Evolutionary conservation across 2,888 invertebrate genomes (phyloP).

Genomic region (Schizaphis graminum): DNA sequence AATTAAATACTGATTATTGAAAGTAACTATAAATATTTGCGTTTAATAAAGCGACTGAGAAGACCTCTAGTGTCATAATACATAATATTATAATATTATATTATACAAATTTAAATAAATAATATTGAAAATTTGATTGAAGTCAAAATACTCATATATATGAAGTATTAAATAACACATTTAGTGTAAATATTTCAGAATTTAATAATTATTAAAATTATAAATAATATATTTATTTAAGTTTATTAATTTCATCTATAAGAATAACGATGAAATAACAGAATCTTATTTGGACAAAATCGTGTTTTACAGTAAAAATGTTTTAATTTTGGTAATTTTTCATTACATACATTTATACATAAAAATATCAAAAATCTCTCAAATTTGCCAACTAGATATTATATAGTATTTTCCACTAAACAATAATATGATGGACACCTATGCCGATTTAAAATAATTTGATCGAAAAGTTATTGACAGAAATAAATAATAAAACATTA

Average conservation of each 20-base stretch:
- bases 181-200: background rate
- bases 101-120: no score
- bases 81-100: no score
- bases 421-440: background rate
- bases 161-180: background rate
- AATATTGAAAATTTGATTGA: background rate
- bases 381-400: background rate
- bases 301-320: no score
- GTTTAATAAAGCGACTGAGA: no score
- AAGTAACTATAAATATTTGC: background rate
- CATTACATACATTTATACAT: background rate
- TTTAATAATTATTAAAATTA: background rate
- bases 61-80: no score
- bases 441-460: background rate
- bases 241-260: background rate
- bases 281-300: background rate
- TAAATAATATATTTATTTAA: no score
- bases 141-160: background rate
- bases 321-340: background rate
- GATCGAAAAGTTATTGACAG: background rate
- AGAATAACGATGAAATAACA: background rate
- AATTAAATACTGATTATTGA: background rate
- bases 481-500: background rate
- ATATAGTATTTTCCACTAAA: background rate
- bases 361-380: background rate